phyloP scores from a whole-genome alignment of 1,140 invertebrate species.

The Camponotus floridanus region DNA sequence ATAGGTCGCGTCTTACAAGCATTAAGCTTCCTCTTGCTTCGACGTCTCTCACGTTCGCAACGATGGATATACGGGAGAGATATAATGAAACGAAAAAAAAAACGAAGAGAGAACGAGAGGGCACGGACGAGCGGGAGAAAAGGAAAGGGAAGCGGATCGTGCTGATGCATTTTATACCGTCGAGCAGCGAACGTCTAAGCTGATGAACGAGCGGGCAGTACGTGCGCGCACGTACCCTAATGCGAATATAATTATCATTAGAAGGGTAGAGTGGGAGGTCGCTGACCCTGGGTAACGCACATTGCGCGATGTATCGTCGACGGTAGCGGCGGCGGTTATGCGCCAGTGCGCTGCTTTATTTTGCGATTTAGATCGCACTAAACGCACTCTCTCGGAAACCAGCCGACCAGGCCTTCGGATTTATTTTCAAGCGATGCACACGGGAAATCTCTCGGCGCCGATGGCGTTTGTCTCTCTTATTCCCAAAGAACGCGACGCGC shows the following conservation, averaged over 20 bases:
- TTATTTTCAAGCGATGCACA: slow-evolving; percentile 38
- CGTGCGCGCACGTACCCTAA: slow-evolving; percentile 59
- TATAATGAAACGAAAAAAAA: slow-evolving; percentile 54
- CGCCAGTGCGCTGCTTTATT: slow-evolving; percentile 43
- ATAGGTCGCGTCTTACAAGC: slow-evolving; percentile 60
- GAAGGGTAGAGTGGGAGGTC: slow-evolving; percentile 55
- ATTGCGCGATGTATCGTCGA: slow-evolving; percentile 31
- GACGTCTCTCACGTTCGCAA: slow-evolving; percentile 56
- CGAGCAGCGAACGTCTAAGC: slow-evolving; percentile 58
- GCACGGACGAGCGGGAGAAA: background rate
- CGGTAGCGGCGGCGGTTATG: slow-evolving; percentile 29
- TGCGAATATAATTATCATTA: slow-evolving; percentile 75
- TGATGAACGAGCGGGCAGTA: slow-evolving; percentile 68
- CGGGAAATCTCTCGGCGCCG: slow-evolving; percentile 4
- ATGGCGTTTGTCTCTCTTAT: background rate
- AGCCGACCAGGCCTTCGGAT: background rate
- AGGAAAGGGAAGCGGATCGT: slow-evolving; percentile 65
- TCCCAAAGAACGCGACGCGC: too few relatives aligned
- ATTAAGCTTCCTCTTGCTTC: slow-evolving; percentile 44
- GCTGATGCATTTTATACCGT: slow-evolving; percentile 69
- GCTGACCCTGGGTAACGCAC: slow-evolving; percentile 60
- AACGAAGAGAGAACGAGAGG: slow-evolving; percentile 10
- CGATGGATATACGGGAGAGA: slow-evolving; percentile 58
- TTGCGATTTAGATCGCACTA: slow-evolving; percentile 52
- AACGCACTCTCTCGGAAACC: slow-evolving; percentile 40